Evolutionary conservation across 2,113 vertebrate species (phyloP), one percentile per base, ranked within the genome.

Genomic region (Spheniscus mendiculus): DNA sequence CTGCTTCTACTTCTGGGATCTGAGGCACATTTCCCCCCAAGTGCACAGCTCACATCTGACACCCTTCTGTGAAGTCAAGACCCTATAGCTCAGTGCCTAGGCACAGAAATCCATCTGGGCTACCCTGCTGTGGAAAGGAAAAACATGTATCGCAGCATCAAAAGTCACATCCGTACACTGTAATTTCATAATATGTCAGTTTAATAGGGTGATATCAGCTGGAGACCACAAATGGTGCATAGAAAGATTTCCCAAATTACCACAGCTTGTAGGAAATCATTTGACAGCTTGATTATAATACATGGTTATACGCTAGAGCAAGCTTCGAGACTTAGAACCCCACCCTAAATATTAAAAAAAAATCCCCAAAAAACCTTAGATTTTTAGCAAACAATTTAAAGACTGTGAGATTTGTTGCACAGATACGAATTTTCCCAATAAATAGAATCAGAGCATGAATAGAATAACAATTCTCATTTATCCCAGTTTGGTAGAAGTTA

Each of bases 161-260:
- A 14, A 61, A 86, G 63, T 83, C 63, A 69, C 30, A 90, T 62
- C 34, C 4, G 2, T 59, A 62, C 27, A 56, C 11, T 47, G 5
- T 62, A 52, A 81, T 94, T 96, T 83, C 42, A 25, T 73, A 77
- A 77, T 81, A 53, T 23, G n/a, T 81, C 59, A 89, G n/a, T 84
- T 83, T 94, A 73, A 87, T 94, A 84, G 69, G 4, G 11, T 23
- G 21, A 40, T 91, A n/a, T n/a, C n/a, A 88, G 45, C 90, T 92
- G 80, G 76, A 91, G 17, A 80, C 32, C 50, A 70, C 72, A 96
- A 96, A 81, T 65, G 83, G 25, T 81, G 15, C 34, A 59, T 52
- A 50, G 27, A 84, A 89, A 83, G 15, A 63, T 65, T 89, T 94
- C 86, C 63, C 63, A 74, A 70, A 91, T 81, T 81, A 53, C 55